Conservation (phyloP, 2,797 vertebrate species). For the Nyctibius grandis region DNA sequence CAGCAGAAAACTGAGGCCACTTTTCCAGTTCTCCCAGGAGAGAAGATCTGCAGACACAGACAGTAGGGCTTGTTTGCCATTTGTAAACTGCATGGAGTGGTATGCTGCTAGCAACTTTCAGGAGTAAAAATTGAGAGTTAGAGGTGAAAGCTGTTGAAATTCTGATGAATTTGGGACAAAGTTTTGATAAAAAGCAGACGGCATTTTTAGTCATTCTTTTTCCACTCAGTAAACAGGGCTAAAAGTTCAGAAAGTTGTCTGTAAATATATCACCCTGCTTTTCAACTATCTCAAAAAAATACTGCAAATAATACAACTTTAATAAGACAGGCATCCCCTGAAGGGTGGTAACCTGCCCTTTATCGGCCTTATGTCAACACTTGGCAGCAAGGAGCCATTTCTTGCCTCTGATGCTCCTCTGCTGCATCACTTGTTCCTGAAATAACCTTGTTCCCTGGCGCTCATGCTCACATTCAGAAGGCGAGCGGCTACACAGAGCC, state of each 20-base stretch:
- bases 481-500: background rate
- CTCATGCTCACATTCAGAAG: background rate
- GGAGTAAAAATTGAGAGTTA: background rate
- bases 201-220: background rate
- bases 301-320: background rate
- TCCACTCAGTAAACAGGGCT: background rate
- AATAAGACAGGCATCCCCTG: background rate
- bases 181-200: constrained; percentile 11
- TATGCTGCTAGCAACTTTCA: background rate
- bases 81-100: background rate
- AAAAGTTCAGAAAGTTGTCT: constrained; percentile 5
- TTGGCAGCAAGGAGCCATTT: background rate
- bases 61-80: background rate
- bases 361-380: background rate
- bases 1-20: background rate
- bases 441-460: background rate
- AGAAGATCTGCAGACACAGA: background rate
- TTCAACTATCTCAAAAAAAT: background rate
- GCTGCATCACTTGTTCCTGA: background rate
- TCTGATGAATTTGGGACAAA: background rate
- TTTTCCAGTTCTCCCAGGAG: background rate
- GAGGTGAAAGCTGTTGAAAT: constrained; percentile 10
- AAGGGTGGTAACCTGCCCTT: background rate
- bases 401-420: background rate
- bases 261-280: background rate